Percentiles rank a stretch among this genome's conserved stretches.
These are phyloP conservation scores for Pseudomyrmex gracilis DNA, from an alignment of 1,140 invertebrate species.

Conservation along the genomic window DNA sequence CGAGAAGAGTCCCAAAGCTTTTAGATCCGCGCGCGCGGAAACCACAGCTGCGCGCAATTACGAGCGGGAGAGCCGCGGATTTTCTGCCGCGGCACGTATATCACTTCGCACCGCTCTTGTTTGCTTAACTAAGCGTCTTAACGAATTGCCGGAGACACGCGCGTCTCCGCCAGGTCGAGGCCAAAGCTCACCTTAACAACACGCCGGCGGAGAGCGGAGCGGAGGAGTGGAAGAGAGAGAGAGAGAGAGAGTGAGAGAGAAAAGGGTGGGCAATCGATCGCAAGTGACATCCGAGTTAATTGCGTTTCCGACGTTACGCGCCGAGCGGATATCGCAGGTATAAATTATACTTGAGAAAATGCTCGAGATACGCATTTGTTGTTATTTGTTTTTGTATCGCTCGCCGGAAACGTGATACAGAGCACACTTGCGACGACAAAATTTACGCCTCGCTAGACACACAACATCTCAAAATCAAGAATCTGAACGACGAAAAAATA, in stretches of 20 bases:
- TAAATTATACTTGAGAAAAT: constrained; percentile 11
- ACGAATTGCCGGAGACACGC: constrained; percentile 71
- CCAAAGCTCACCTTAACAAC: constrained; percentile 61
- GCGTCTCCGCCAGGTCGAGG: constrained; percentile 52
- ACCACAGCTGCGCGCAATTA: constrained; percentile 74
- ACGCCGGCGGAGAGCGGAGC: not conserved
- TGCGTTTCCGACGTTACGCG: constrained; percentile 5
- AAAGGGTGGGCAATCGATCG: constrained; percentile 49
- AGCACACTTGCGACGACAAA: no score
- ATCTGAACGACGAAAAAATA: not conserved
- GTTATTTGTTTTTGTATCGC: no score
- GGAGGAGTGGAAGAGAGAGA: not conserved
- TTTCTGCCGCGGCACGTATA: constrained; percentile 76
- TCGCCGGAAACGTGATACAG: no score
- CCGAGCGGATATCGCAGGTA: constrained; percentile 11
- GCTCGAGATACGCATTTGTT: not conserved
- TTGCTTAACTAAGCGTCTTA: constrained; percentile 79
- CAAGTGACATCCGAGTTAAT: constrained; percentile 50
- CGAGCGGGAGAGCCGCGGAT: constrained; percentile 72
- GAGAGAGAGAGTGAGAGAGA: not conserved
- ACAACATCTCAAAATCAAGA: not conserved
- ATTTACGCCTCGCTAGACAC: no score
- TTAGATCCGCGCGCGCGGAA: constrained; percentile 62
- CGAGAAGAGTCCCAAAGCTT: constrained; percentile 20
- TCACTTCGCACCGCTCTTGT: constrained; percentile 74